Conservation (phyloP, 2,797 vertebrate species). For the Xyrichtys novacula region DNA sequence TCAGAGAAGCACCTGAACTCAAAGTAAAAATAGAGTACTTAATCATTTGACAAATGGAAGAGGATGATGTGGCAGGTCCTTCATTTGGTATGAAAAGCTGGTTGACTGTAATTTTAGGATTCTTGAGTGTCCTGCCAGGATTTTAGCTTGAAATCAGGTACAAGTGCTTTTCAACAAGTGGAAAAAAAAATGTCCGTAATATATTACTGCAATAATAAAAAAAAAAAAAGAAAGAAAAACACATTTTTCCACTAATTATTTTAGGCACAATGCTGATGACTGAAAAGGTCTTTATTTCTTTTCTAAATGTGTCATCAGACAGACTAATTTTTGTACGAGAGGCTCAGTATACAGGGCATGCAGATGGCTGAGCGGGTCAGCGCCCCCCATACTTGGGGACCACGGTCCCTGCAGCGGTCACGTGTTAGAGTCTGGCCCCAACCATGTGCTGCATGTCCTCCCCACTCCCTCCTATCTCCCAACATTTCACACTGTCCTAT, state of each 20-base stretch:
- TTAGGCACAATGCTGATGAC: background rate
- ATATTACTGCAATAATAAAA: background rate
- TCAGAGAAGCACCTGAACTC: slow-evolving; percentile 11
- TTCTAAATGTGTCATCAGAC: too few relatives aligned
- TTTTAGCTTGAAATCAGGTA: slow-evolving; percentile 37
- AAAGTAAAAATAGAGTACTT: slow-evolving; percentile 36
- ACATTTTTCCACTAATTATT: too few relatives aligned
- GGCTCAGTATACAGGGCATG: too few relatives aligned
- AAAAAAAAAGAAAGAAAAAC: too few relatives aligned
- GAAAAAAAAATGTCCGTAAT: background rate
- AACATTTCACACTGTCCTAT: too few relatives aligned
- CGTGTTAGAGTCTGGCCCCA: too few relatives aligned
- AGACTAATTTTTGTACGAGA: too few relatives aligned
- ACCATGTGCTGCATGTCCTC: too few relatives aligned
- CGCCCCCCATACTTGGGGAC: too few relatives aligned
- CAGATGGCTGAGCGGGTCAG: too few relatives aligned
- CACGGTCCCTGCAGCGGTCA: too few relatives aligned
- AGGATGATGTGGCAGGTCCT: background rate
- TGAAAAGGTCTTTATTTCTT: background rate
- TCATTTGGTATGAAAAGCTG: background rate
- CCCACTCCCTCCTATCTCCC: too few relatives aligned
- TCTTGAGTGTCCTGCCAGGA: background rate
- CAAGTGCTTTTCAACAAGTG: slow-evolving; percentile 15
- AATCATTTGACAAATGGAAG: slow-evolving; percentile 4
- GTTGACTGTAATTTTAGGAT: slow-evolving; percentile 41